Conservation (phyloP, 2,113 vertebrate genomes). For the Marmota monax region DNA sequence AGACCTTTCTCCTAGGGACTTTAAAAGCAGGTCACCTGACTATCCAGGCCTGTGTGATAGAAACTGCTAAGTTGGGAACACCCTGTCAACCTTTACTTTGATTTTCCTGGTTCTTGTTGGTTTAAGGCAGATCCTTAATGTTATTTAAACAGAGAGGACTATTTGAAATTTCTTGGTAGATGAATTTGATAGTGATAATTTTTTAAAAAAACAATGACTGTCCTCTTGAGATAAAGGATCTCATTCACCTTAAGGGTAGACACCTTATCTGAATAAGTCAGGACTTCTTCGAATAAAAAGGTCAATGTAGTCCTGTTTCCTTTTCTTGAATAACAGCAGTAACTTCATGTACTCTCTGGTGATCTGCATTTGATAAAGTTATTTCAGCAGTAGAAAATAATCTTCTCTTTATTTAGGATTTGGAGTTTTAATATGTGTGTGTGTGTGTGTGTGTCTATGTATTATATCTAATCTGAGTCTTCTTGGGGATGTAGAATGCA, state of each 20-base stretch:
- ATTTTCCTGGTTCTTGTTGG: slow-evolving; percentile 80
- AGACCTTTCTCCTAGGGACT: slow-evolving; percentile 58
- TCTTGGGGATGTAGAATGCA: not conserved
- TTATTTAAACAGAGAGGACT: slow-evolving; percentile 69
- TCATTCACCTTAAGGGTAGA: slow-evolving; percentile 54
- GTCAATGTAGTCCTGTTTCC: not conserved
- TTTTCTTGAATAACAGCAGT: slow-evolving; percentile 7
- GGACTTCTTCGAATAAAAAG: slow-evolving; percentile 51
- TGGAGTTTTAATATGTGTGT: not conserved
- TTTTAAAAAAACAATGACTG: slow-evolving; percentile 62
- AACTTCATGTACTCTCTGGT: slow-evolving; percentile 29
- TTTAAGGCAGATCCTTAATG: slow-evolving; percentile 76
- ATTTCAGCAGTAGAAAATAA: not conserved
- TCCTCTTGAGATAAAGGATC: slow-evolving; percentile 71
- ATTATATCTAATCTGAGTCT: slow-evolving; percentile 3
- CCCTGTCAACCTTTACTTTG: slow-evolving; percentile 62
- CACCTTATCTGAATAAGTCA: slow-evolving; percentile 39
- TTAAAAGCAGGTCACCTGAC: slow-evolving; percentile 38
- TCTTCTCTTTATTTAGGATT: not conserved
- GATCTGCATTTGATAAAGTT: not conserved
- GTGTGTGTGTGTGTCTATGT: not conserved
- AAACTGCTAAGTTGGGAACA: slow-evolving; percentile 58
- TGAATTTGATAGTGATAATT: slow-evolving; percentile 75
- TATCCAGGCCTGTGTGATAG: not conserved
- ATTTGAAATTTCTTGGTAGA: slow-evolving; percentile 71